Percentiles rank a stretch among this genome's conserved stretches.
Conservation (phyloP, 1,140 invertebrate species). For the Augochlora pura region DNA sequence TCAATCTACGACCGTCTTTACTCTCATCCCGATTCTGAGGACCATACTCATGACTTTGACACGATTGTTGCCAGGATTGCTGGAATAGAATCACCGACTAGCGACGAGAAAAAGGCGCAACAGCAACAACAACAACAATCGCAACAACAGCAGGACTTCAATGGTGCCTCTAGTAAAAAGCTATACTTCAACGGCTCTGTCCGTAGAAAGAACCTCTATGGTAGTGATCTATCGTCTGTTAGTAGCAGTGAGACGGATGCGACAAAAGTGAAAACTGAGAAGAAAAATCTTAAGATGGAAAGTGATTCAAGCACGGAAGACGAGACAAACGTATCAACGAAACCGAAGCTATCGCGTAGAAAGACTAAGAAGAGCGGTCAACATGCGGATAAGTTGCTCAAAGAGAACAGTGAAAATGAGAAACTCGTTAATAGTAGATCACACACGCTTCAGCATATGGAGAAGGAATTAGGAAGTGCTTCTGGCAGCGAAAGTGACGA, state of each 20-base stretch:
- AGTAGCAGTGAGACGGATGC: slow-evolving; percentile 83
- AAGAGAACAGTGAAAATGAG: slow-evolving; percentile 73
- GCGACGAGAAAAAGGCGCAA: slow-evolving; percentile 83
- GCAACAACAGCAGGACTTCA: slow-evolving; percentile 80
- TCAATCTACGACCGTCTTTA: slow-evolving; percentile 93
- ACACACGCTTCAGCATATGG: slow-evolving; percentile 85
- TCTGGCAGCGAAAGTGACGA: slow-evolving; percentile 89
- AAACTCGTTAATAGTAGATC: slow-evolving; percentile 75
- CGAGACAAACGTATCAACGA: slow-evolving; percentile 60
- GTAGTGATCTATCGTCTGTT: slow-evolving; percentile 84
- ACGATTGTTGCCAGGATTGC: slow-evolving; percentile 86
- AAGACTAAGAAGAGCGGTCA: slow-evolving; percentile 72
- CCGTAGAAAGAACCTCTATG: slow-evolving; percentile 84
- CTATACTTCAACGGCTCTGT: slow-evolving; percentile 88
- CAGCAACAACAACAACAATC: slow-evolving; percentile 68
- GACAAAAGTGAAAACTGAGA: slow-evolving; percentile 71
- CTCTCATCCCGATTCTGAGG: slow-evolving; percentile 85
- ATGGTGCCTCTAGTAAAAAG: slow-evolving; percentile 86
- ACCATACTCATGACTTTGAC: slow-evolving; percentile 86
- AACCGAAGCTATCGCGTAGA: slow-evolving; percentile 65
- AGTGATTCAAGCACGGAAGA: slow-evolving; percentile 77
- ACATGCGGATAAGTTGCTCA: slow-evolving; percentile 63
- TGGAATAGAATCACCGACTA: slow-evolving; percentile 82
- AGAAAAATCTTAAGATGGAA: slow-evolving; percentile 65
- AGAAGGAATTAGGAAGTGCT: slow-evolving; percentile 83